Percentiles rank a stretch among this genome's conserved stretches.
These are phyloP conservation scores for Hybos culiciformis DNA, from an alignment of 2,888 invertebrate genomes.

Conservation along the genomic window DNA sequence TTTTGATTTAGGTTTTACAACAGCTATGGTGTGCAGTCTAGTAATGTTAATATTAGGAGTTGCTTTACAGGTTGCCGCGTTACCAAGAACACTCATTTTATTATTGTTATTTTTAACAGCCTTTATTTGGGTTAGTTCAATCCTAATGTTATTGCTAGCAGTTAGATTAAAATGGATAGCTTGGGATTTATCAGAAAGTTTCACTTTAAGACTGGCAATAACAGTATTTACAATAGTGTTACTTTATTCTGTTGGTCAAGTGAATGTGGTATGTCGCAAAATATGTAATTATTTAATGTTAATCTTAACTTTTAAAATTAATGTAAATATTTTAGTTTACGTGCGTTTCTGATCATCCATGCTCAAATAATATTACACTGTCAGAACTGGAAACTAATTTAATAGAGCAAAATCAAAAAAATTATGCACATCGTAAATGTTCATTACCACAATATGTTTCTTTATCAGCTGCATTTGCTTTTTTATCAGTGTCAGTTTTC, in stretches of 20 bases:
- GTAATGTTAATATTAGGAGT: constrained; percentile 61
- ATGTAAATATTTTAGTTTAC: constrained; percentile 47
- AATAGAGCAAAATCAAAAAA: constrained; percentile 21
- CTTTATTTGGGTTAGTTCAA: constrained; percentile 80
- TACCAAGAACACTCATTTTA: constrained; percentile 74
- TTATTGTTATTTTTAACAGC: constrained; percentile 74
- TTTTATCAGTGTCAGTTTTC: constrained; percentile 74
- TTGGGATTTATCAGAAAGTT: constrained; percentile 76
- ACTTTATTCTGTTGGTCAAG: constrained; percentile 79
- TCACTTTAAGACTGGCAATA: constrained; percentile 67
- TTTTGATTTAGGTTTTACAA: constrained; percentile 73
- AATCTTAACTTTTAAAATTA: too few relatives aligned
- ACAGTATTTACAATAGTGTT: constrained; percentile 77
- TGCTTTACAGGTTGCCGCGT: constrained; percentile 57
- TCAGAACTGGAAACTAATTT: constrained; percentile 20
- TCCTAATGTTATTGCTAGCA: constrained; percentile 70
- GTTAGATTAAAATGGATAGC: constrained; percentile 69
- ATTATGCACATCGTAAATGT: constrained; percentile 59
- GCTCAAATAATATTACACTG: constrained; percentile 25
- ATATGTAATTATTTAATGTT: background rate
- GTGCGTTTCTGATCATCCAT: constrained; percentile 40
- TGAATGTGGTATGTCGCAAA: constrained; percentile 68
- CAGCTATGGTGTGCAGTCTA: constrained; percentile 64
- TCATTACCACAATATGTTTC: constrained; percentile 79
- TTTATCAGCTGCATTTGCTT: constrained; percentile 69